Conservation (phyloP, 2,113 vertebrate species). For the Aphelocoma coerulescens region DNA sequence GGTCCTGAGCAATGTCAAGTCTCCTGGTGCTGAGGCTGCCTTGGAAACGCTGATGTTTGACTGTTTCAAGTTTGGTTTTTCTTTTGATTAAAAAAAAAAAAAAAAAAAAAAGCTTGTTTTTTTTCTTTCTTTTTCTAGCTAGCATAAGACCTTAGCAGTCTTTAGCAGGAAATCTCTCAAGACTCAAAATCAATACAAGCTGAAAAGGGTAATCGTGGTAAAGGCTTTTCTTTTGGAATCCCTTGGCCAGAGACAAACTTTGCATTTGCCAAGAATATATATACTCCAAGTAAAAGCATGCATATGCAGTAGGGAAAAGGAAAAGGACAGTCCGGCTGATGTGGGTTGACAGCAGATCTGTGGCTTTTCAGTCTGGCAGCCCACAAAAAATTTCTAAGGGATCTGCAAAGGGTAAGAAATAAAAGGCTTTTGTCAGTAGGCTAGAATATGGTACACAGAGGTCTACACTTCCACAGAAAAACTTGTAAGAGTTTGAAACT, state of each 20-base stretch:
- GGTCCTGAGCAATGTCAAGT: neutral
- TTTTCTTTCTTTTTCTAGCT: neutral
- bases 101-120: no score
- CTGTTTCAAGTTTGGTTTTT: neutral
- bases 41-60: neutral
- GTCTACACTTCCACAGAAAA: neutral
- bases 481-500: neutral
- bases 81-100: neutral
- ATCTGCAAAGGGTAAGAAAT: neutral
- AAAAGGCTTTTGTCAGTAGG: neutral
- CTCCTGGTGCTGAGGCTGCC: neutral
- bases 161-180: conserved; percentile 12
- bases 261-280: neutral
- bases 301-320: neutral
- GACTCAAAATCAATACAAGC: conserved; percentile 18
- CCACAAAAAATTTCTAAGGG: neutral
- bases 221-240: neutral
- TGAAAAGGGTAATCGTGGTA: neutral
- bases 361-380: neutral
- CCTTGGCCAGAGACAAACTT: neutral
- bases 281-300: neutral
- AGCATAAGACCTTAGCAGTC: neutral
- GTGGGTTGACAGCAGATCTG: neutral
- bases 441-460: neutral
- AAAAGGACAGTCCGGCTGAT: neutral